phyloP scores from a whole-genome alignment of 1,140 invertebrate species.

The Drosophila guanche region DNA sequence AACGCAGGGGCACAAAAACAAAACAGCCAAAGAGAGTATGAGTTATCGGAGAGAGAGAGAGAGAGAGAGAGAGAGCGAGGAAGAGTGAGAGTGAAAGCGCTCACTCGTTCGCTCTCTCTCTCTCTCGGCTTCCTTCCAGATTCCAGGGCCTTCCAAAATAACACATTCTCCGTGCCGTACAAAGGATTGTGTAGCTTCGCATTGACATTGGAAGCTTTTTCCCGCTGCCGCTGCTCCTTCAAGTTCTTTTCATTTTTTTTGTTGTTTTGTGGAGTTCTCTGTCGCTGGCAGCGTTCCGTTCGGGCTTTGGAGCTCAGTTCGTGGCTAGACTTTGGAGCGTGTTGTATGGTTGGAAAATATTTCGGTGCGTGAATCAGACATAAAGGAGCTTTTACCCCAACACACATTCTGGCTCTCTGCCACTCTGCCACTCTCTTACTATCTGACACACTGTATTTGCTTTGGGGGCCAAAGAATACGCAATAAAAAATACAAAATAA shows the following conservation, averaged over 20 bases:
- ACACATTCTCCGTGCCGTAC: conserved; percentile 62
- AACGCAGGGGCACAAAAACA: conserved; percentile 25
- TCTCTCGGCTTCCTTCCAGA: conserved; percentile 9
- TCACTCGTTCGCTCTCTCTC: no score
- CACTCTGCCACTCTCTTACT: neutral
- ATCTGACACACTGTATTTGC: neutral
- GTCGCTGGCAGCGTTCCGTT: conserved; percentile 23
- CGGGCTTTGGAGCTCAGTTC: conserved; percentile 65
- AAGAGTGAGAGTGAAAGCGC: conserved; percentile 10
- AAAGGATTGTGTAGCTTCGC: conserved; percentile 63
- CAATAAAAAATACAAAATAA: no score
- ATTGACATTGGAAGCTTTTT: conserved; percentile 65
- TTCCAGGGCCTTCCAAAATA: conserved; percentile 77
- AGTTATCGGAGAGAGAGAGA: conserved; percentile 5
- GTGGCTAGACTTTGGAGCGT: conserved; percentile 81
- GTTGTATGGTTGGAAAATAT: conserved; percentile 67
- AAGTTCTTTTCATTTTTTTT: conserved; percentile 1
- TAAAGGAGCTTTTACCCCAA: conserved; percentile 17
- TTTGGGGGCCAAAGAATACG: no score
- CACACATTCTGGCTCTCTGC: neutral
- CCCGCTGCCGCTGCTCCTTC: conserved; percentile 5
- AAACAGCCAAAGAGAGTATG: conserved; percentile 3
- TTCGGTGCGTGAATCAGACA: conserved; percentile 55
- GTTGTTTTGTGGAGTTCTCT: conserved; percentile 51
- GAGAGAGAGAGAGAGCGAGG: conserved; percentile 13